These are phyloP conservation scores for Lepidurus arcticus DNA, from an alignment of 1,140 invertebrate species.

Conservation along the genomic window DNA sequence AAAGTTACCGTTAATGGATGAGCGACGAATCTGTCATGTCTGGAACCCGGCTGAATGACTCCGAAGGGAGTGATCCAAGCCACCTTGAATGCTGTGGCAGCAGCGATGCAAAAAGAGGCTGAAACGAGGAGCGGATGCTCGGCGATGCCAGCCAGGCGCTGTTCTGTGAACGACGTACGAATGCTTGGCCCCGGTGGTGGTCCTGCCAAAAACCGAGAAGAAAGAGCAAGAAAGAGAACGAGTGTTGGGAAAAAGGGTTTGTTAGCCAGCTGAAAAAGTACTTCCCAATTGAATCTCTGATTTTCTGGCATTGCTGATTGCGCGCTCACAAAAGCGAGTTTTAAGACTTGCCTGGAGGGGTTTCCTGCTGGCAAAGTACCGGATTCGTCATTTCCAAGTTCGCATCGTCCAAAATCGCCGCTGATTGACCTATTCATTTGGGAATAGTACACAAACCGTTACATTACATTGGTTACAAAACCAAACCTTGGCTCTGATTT, in stretches of 20 bases:
- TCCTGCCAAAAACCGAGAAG: neutral
- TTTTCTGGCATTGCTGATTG: neutral
- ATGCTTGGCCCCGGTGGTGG: neutral
- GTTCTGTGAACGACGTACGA: neutral
- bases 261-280: neutral
- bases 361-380: conserved; percentile 14
- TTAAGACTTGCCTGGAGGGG: conserved; percentile 14
- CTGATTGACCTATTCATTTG: neutral
- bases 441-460: neutral
- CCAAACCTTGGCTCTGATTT: too few species aligned
- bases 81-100: conserved; percentile 10
- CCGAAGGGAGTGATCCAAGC: conserved; percentile 14
- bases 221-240: neutral
- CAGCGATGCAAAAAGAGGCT: neutral
- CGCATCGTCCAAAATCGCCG: neutral
- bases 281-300: neutral
- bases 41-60: conserved; percentile 8
- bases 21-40: conserved; percentile 12
- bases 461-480: too few species aligned
- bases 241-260: neutral
- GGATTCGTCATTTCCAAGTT: conserved; percentile 10
- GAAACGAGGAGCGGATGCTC: neutral
- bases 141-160: neutral
- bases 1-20: conserved; percentile 9
- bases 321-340: neutral